Conservation (phyloP, 2,113 vertebrate species). For the Neolamprologus tretocephalus region DNA sequence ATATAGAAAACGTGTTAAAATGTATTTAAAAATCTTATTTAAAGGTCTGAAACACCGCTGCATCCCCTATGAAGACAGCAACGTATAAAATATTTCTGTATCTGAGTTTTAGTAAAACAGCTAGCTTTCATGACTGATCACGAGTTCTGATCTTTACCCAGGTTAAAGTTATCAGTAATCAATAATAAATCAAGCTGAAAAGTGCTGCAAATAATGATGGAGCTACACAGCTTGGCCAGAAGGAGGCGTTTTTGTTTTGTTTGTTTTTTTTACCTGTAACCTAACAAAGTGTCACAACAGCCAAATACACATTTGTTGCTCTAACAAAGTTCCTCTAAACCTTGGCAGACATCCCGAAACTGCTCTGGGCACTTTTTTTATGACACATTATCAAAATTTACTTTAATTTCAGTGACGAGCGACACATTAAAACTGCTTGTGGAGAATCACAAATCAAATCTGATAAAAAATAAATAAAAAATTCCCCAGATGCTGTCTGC, state of each 20-base stretch:
- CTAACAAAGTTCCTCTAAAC: neutral
- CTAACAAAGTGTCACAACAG: neutral
- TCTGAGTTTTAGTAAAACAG: neutral
- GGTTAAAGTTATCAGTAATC: neutral
- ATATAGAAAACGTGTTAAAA: neutral
- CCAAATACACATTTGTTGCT: neutral
- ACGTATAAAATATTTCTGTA: neutral
- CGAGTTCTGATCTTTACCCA: neutral
- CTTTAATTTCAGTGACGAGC: neutral
- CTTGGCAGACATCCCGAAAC: accelerated
- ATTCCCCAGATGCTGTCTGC: neutral
- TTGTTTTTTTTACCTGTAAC: accelerated
- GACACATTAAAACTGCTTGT: neutral
- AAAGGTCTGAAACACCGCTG: neutral
- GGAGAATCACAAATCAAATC: neutral
- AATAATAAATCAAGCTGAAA: neutral
- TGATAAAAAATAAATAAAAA: neutral
- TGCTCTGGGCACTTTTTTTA: accelerated
- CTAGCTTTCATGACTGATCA: neutral
- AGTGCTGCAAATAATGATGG: neutral
- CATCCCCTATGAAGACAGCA: neutral
- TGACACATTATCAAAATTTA: accelerated
- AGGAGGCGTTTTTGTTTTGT: neutral
- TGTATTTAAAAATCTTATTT: neutral
- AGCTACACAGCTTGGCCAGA: neutral